Conservation (phyloP, 1,140 invertebrate species). For the Calycopis cecrops region DNA sequence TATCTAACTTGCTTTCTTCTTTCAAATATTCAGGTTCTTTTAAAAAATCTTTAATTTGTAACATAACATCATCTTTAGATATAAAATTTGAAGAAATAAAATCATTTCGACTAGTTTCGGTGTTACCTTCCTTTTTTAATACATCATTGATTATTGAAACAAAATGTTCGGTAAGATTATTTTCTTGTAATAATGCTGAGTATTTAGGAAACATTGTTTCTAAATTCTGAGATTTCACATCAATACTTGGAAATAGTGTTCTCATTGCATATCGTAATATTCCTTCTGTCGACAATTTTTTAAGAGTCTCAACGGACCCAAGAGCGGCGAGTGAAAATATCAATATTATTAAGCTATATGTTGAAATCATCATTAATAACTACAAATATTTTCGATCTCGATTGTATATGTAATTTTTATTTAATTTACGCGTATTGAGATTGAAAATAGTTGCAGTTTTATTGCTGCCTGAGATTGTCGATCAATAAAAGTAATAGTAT, state of each 20-base stretch:
- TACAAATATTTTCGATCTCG: too few relatives aligned
- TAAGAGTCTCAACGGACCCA: too few relatives aligned
- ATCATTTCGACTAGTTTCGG: conserved; percentile 22
- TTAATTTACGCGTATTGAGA: too few relatives aligned
- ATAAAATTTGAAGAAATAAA: not conserved
- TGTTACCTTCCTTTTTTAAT: conserved; percentile 32
- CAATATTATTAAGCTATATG: too few relatives aligned
- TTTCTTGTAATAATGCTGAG: conserved; percentile 37
- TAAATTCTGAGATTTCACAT: conserved; percentile 25
- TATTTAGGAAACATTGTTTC: conserved; percentile 34
- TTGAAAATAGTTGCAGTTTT: too few relatives aligned
- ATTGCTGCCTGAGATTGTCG: too few relatives aligned
- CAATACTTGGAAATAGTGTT: conserved; percentile 33
- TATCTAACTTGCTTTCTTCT: conserved; percentile 21
- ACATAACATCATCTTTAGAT: conserved; percentile 20
- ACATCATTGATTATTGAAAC: conserved; percentile 42
- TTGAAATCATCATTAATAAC: too few relatives aligned
- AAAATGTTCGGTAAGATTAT: conserved; percentile 32
- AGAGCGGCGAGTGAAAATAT: too few relatives aligned
- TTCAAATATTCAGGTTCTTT: conserved; percentile 32
- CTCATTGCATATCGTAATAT: conserved; percentile 30
- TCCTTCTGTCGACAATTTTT: conserved; percentile 20
- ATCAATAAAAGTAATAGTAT: too few relatives aligned
- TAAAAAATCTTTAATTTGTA: conserved; percentile 38
- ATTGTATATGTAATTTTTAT: too few relatives aligned